Conservation (phyloP, 2,888 invertebrate genomes). For the Ophion slaviceki region DNA sequence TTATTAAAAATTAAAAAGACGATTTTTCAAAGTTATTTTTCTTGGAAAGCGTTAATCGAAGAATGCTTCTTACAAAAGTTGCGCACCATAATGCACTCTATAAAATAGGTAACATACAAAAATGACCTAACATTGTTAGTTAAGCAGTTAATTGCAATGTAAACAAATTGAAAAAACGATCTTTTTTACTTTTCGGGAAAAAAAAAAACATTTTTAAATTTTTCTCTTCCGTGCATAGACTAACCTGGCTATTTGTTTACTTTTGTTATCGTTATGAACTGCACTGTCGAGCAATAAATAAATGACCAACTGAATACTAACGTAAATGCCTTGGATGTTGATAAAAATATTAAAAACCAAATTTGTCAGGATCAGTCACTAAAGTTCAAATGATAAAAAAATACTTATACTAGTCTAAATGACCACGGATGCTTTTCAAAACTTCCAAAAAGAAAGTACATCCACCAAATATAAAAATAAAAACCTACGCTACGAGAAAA, state of each 20-base stretch:
- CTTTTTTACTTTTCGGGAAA: background rate
- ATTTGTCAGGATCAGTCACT: background rate
- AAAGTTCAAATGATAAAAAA: background rate
- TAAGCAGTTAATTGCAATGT: no score
- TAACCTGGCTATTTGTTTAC: background rate
- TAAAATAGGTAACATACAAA: no score
- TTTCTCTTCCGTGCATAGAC: background rate
- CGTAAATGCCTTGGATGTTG: background rate
- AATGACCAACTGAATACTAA: background rate
- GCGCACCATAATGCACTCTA: no score
- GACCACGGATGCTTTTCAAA: background rate
- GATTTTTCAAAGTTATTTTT: no score
- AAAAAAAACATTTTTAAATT: background rate
- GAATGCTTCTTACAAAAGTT: no score
- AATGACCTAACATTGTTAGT: no score
- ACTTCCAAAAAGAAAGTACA: background rate
- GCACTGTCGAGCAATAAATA: background rate
- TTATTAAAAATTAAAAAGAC: no score
- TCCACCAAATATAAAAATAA: background rate
- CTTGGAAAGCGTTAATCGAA: no score
- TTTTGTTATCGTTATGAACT: background rate
- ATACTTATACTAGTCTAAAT: background rate
- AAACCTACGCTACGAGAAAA: background rate
- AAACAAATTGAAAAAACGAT: no score
- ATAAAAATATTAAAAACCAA: background rate